These are phyloP conservation scores for Drosophila histrio DNA, from an alignment of 2,888 invertebrate species.

Conservation along the genomic window DNA sequence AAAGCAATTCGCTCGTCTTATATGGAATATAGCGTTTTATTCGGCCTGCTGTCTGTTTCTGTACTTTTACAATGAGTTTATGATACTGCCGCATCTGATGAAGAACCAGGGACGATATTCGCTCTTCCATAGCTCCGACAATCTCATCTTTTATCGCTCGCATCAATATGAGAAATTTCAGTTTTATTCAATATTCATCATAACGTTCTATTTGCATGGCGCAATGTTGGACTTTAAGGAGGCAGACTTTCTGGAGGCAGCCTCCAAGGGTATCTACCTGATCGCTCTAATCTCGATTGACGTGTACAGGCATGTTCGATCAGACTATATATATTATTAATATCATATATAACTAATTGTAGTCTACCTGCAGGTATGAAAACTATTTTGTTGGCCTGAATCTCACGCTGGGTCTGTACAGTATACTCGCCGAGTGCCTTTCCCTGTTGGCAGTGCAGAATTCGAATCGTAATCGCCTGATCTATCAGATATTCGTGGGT, in stretches of 20 bases:
- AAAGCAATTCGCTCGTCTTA: slow-evolving; percentile 81
- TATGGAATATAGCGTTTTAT: slow-evolving; percentile 84
- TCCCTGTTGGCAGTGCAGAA: slow-evolving; percentile 81
- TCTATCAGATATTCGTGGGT: slow-evolving; percentile 82
- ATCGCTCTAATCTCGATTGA: slow-evolving; percentile 80
- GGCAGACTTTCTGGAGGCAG: slow-evolving; percentile 81
- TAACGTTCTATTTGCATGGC: slow-evolving; percentile 82
- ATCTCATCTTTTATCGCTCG: slow-evolving; percentile 83
- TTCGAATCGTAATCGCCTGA: slow-evolving; percentile 79
- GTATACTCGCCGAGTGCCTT: slow-evolving; percentile 82
- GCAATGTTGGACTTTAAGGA: slow-evolving; percentile 82
- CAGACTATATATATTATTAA: no score
- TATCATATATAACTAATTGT: not conserved
- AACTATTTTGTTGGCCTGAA: slow-evolving; percentile 84
- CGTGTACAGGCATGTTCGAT: slow-evolving; percentile 77
- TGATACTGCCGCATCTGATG: slow-evolving; percentile 82
- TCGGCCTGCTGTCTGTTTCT: slow-evolving; percentile 82
- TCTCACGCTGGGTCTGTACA: slow-evolving; percentile 82
- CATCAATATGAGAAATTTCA: slow-evolving; percentile 84
- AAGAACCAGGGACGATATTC: slow-evolving; percentile 83
- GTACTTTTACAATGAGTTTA: slow-evolving; percentile 83
- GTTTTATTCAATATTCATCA: slow-evolving; percentile 83
- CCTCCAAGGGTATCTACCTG: slow-evolving; percentile 81
- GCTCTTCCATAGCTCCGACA: slow-evolving; percentile 83
- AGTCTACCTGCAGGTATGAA: slow-evolving; percentile 76